Evolutionary conservation across 2,888 invertebrate species (phyloP).

Genomic region (Drosophila nr. fundita): DNA sequence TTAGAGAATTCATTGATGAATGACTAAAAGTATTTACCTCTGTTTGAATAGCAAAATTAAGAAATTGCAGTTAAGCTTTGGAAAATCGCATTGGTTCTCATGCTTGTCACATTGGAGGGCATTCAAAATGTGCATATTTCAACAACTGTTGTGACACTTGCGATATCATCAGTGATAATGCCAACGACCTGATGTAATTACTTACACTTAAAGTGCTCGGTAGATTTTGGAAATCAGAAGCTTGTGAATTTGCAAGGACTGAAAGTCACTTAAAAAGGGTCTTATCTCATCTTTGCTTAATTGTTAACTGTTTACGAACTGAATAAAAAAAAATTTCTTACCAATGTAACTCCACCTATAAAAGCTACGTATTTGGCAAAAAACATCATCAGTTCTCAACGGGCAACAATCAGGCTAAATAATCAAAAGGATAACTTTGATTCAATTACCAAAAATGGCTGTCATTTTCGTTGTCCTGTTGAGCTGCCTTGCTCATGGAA

Average conservation of each 20-base stretch:
- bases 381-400: conserved; percentile 17
- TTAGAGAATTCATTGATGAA: not conserved
- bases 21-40: not conserved
- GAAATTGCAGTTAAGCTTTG: not conserved
- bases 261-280: not conserved
- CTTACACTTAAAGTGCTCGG: not conserved
- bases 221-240: conserved; percentile 1
- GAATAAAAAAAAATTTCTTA: not conserved
- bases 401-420: not conserved
- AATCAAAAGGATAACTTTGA: conserved; percentile 3
- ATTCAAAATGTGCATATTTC: not conserved
- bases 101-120: not conserved
- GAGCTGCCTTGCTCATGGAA: conserved; percentile 15
- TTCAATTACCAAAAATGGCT: conserved; percentile 17
- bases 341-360: conserved; percentile 7
- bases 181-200: not conserved
- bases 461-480: conserved; percentile 13
- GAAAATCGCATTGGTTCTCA: not conserved
- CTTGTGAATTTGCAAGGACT: too few relatives aligned
- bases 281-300: not conserved
- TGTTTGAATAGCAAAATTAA: not conserved
- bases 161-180: not conserved
- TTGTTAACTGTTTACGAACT: not conserved
- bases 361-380: not conserved
- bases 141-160: not conserved